These are phyloP conservation scores for Cantharis rustica DNA, from an alignment of 2,888 invertebrate genomes.

Conservation along the genomic window DNA sequence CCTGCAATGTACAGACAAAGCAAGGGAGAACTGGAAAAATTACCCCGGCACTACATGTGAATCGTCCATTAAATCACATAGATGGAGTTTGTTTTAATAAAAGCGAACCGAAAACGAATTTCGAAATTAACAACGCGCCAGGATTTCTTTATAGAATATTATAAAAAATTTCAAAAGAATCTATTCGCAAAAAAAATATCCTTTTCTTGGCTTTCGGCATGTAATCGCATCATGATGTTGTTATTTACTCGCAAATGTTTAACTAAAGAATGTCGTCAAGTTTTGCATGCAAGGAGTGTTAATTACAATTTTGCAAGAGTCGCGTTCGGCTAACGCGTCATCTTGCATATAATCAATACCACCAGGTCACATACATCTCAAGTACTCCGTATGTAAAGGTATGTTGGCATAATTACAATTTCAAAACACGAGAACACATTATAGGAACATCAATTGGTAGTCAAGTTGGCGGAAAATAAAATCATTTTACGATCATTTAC, in stretches of 20 bases:
- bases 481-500: not conserved
- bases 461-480: not conserved
- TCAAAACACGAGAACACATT: not conserved
- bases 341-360: slow-evolving; percentile 35
- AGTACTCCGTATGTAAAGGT: slow-evolving; percentile 14
- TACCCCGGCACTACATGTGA: not conserved
- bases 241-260: slow-evolving; percentile 16
- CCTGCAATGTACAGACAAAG: slow-evolving; percentile 17
- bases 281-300: slow-evolving; percentile 30
- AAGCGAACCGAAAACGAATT: not conserved
- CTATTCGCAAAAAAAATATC: not conserved
- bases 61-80: slow-evolving; percentile 16
- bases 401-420: slow-evolving; percentile 10
- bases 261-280: slow-evolving; percentile 29
- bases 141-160: not conserved
- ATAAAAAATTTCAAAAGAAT: not conserved
- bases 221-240: not conserved
- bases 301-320: slow-evolving; percentile 35
- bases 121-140: not conserved
- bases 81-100: slow-evolving; percentile 23
- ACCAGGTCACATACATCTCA: slow-evolving; percentile 31
- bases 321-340: slow-evolving; percentile 34
- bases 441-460: not conserved
- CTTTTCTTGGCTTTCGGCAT: not conserved
- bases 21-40: slow-evolving; percentile 13